These are phyloP conservation scores for Gortyna flavago DNA, from an alignment of 2,888 invertebrate genomes.

Conservation along the genomic window DNA sequence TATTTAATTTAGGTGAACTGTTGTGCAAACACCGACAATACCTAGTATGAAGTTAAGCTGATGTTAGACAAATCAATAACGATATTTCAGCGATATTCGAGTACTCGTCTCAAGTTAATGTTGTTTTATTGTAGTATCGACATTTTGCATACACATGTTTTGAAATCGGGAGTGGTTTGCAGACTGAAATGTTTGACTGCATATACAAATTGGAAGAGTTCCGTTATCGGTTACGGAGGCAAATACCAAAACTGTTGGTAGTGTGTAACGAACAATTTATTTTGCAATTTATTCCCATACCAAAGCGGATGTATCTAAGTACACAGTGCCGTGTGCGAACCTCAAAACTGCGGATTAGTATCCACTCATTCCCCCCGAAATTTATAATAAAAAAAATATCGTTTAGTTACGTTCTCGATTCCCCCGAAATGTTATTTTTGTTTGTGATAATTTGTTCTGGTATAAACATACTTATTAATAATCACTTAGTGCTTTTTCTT, in stretches of 20 bases:
- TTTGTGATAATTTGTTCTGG: no score
- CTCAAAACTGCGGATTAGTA: background rate
- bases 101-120: background rate
- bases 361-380: no score
- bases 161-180: background rate
- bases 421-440: no score
- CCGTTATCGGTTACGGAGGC: background rate
- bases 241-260: slow-evolving; percentile 15
- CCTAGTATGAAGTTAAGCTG: slow-evolving; percentile 1
- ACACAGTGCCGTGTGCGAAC: background rate
- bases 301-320: background rate
- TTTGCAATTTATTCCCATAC: slow-evolving; percentile 1
- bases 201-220: slow-evolving; percentile 16
- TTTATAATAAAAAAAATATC: no score
- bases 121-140: background rate
- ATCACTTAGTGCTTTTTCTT: no score
- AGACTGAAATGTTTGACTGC: background rate
- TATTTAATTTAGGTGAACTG: background rate
- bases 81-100: background rate
- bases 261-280: slow-evolving; percentile 21
- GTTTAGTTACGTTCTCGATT: no score
- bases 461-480: no score
- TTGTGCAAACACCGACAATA: background rate
- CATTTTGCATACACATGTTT: background rate
- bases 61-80: background rate